phyloP scores from a whole-genome alignment of 2,888 invertebrate genomes.

The Oligia fasciuncula region DNA sequence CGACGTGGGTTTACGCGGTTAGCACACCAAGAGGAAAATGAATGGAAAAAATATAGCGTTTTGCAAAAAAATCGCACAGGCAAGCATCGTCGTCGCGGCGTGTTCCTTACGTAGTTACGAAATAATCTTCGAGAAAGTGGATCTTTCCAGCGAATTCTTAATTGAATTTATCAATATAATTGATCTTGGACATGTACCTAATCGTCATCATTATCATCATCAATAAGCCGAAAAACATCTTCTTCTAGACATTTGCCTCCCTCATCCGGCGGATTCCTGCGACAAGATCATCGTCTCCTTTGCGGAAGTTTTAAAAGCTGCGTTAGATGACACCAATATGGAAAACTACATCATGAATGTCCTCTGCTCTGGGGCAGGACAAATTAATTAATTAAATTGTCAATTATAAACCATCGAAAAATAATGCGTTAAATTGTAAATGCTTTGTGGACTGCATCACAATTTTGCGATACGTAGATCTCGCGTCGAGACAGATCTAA shows the following conservation, averaged over 20 bases:
- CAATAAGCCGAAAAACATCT: no score
- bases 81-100: no score
- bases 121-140: not conserved
- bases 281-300: not conserved
- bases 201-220: not conserved
- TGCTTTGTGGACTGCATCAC: no score
- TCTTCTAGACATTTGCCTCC: no score
- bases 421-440: no score
- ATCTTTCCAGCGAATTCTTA: not conserved
- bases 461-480: no score
- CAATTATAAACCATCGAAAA: no score
- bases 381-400: no score
- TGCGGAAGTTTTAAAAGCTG: not conserved
- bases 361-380: not conserved
- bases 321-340: not conserved
- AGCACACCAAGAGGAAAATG: not conserved
- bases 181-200: not conserved
- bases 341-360: not conserved
- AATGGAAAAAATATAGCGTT: not conserved
- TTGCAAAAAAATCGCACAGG: not conserved
- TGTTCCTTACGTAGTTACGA: not conserved
- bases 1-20: slow-evolving; percentile 1
- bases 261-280: not conserved
- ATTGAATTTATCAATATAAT: not conserved
- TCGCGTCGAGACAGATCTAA: no score